Evolutionary conservation across 2,113 vertebrate genomes (phyloP).

Genomic region (Sarotherodon lohbergeri): DNA sequence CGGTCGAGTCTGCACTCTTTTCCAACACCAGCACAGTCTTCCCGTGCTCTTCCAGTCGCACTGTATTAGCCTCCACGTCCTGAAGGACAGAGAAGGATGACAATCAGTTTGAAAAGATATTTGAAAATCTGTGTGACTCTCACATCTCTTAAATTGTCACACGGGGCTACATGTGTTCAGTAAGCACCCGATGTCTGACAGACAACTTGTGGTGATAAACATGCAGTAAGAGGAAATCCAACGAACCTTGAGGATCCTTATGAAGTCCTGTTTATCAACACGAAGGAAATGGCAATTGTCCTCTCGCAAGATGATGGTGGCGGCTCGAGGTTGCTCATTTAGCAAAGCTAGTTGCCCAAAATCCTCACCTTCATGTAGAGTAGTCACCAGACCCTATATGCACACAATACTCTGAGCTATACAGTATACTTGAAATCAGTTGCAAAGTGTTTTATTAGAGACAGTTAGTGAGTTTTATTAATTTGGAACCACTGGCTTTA

Average conservation of each 20-base stretch:
- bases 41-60: constrained; percentile 90
- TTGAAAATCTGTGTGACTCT: not conserved
- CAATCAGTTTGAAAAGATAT: not conserved
- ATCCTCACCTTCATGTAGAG: constrained; percentile 88
- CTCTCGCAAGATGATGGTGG: constrained; percentile 89
- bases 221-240: not conserved
- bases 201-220: not conserved
- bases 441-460: not conserved
- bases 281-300: constrained; percentile 94
- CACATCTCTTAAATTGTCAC: not conserved
- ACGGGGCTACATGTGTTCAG: not conserved
- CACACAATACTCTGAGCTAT: not conserved
- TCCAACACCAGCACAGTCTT: constrained; percentile 90
- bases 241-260: constrained; percentile 88
- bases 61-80: constrained; percentile 94
- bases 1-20: constrained; percentile 66
- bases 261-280: constrained; percentile 94
- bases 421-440: not conserved
- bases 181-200: fast-evolving
- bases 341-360: constrained; percentile 92
- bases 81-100: constrained; percentile 17
- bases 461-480: not conserved
- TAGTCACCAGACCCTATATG: constrained; percentile 85
- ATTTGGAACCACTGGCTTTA: constrained; percentile 23
- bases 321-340: constrained; percentile 87